A percentile compares a stretch with the other conserved stretches of the same genome.
Conservation (phyloP, 2,113 vertebrate genomes). For the Aleadryas rufinucha region DNA sequence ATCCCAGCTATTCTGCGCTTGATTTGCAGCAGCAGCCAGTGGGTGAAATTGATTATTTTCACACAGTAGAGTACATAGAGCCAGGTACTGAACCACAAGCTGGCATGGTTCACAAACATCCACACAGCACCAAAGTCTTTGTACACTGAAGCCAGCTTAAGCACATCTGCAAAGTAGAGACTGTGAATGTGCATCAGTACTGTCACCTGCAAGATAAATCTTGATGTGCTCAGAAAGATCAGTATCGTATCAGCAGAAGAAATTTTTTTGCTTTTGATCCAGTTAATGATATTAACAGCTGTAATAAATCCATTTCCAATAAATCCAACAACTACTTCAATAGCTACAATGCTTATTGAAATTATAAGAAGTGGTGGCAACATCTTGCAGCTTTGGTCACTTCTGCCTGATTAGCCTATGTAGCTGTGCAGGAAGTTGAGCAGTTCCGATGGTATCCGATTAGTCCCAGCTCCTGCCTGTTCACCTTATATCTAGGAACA, state of each 20-base stretch:
- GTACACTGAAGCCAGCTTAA: not conserved
- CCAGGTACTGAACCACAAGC: conserved; percentile 47
- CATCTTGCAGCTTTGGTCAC: not conserved
- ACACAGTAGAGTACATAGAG: conserved; percentile 36
- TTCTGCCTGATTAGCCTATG: not conserved
- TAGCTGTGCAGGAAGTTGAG: not conserved
- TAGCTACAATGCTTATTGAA: not conserved
- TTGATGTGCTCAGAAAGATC: conserved; percentile 32
- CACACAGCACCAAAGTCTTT: not conserved
- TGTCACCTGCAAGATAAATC: conserved; percentile 8
- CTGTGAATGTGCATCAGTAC: conserved; percentile 7
- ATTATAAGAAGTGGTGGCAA: not conserved
- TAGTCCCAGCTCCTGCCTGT: not conserved
- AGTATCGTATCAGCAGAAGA: not conserved
- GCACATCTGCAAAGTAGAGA: not conserved
- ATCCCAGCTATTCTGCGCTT: conserved; percentile 14
- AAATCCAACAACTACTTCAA: conserved; percentile 14
- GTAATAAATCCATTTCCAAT: conserved; percentile 38
- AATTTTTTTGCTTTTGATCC: not conserved
- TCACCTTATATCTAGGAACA: not conserved
- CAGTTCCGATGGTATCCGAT: not conserved
- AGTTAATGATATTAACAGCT: not conserved
- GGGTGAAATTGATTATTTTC: conserved; percentile 25
- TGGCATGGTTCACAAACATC: conserved; percentile 42
- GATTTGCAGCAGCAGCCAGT: conserved; percentile 24